Percentiles rank a stretch among this genome's conserved stretches.
Conservation (phyloP, 2,888 invertebrate genomes). For the Ectemnius continuus region DNA sequence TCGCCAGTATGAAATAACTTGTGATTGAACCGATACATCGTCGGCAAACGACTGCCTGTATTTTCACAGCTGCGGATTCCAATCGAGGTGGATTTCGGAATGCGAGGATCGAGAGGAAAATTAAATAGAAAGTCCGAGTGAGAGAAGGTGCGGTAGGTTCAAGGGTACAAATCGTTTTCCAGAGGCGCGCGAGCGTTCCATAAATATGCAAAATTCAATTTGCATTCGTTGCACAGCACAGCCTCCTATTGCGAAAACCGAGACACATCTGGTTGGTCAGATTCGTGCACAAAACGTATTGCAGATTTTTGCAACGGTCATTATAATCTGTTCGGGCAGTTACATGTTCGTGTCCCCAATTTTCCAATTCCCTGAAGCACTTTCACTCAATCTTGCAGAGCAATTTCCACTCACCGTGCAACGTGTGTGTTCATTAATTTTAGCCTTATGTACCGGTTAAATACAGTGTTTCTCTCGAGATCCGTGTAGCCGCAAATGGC, state of each 20-base stretch:
- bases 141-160: not conserved
- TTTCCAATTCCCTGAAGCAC: conserved; percentile 17
- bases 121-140: not conserved
- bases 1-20: too few species aligned
- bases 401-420: conserved; percentile 36
- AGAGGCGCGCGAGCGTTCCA: conserved; percentile 14
- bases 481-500: not conserved
- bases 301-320: conserved; percentile 28
- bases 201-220: conserved; percentile 61
- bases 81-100: conserved; percentile 1
- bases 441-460: not conserved
- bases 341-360: conserved; percentile 4
- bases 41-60: too few species aligned
- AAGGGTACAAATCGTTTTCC: not conserved
- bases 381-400: not conserved
- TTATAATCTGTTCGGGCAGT: conserved; percentile 23
- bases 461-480: too few species aligned
- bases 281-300: not conserved
- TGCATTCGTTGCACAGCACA: conserved; percentile 40
- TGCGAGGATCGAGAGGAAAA: not conserved
- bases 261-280: not conserved
- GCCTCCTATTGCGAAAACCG: not conserved
- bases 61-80: not conserved
- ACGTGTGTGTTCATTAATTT: conserved; percentile 20
- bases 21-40: too few species aligned